A percentile compares a stretch with the other conserved stretches of the same genome.
phyloP scores from a whole-genome alignment of 2,797 vertebrate species.

The Melanotaenia pygmaea region DNA sequence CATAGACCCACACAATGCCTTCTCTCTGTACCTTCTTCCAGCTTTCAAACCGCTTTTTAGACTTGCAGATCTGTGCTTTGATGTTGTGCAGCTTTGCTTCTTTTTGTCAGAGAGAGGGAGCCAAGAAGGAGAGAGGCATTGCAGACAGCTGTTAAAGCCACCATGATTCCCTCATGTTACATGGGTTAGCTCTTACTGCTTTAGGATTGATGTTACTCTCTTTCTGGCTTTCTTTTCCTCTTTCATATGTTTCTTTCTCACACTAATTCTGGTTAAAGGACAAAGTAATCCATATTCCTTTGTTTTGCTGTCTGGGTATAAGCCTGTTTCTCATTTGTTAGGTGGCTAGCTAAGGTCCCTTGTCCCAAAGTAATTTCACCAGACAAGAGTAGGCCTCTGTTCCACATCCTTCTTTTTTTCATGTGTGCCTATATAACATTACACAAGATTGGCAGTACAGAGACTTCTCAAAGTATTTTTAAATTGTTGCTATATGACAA shows the following conservation, averaged over 20 bases:
- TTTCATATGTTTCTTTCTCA: constrained; percentile 38
- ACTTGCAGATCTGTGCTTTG: constrained; percentile 80
- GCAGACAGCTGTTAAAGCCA: constrained; percentile 76
- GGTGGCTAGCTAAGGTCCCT: constrained; percentile 67
- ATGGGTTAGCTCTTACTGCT: constrained; percentile 66
- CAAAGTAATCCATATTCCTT: constrained; percentile 61
- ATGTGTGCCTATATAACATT: constrained; percentile 46
- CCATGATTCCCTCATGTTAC: constrained; percentile 72
- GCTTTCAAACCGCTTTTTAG: constrained; percentile 75
- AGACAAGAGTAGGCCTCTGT: constrained; percentile 71
- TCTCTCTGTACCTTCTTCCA: constrained; percentile 75
- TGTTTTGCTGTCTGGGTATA: constrained; percentile 70
- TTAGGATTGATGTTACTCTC: constrained; percentile 65
- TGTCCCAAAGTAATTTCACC: constrained; percentile 60
- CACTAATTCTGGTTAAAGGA: constrained; percentile 45
- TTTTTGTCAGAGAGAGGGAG: constrained; percentile 67
- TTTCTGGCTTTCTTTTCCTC: constrained; percentile 57
- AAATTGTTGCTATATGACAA: constrained; percentile 35
- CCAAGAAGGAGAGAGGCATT: constrained; percentile 59
- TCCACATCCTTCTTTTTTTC: constrained; percentile 48
- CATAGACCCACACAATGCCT: constrained; percentile 70
- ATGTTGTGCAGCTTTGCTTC: constrained; percentile 69
- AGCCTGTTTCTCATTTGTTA: constrained; percentile 79
- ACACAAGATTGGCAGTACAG: constrained; percentile 38
- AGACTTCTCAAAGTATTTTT: constrained; percentile 51